Evolutionary conservation across 2,888 invertebrate species (phyloP), one percentile per base, ranked within the genome.

Genomic region (Drosophila tanythrix): DNA sequence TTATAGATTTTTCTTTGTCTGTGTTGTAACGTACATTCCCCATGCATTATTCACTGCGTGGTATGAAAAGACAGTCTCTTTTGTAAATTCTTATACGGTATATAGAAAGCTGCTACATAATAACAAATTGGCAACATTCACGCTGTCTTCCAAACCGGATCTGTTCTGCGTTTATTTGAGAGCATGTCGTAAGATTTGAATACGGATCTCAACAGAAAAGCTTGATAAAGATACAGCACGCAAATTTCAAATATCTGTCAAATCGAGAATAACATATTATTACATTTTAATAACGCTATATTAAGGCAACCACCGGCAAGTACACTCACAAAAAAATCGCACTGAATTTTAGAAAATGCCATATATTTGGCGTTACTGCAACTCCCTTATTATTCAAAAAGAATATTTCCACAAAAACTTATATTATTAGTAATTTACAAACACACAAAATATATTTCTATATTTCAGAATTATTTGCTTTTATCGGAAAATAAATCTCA

Each of bases 81-180:
- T 67, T 29, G 3, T 57, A 50, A 57, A 65, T 57, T 40, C 40
- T 57, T 60, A 57, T 29, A 2, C 35, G 27, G 27, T 31, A n/a
- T 38, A 38, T 63, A 74, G 48, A 73, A 56, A 73, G 60, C 50
- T 35, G 38, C 21, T 38, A 43, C n/a, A 50, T 33, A 50, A 35
- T 15, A 52, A 46, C 48, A 35, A 51, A 25, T 25, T 29, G 21
- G 36, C 61, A 50, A 46, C 53, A 55, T 53, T 46, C 21, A 25
- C 48, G 21, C 8, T 31, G 46, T 38, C 27, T 61, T 65, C n/a
- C 53, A 53, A 74, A 60, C 79, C 74, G 56, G 69, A 59, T 60
- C 51, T 67, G 0, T 40, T 2, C 21, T 27, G 18, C 18, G 40
- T 29, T 11, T 55, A 48, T 36, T 60, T n/a, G 13, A 25, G 18